Evolutionary conservation across 1,140 invertebrate genomes (phyloP), one percentile per base, ranked within the genome.

Genomic region (Cheumatopsyche charites): DNA sequence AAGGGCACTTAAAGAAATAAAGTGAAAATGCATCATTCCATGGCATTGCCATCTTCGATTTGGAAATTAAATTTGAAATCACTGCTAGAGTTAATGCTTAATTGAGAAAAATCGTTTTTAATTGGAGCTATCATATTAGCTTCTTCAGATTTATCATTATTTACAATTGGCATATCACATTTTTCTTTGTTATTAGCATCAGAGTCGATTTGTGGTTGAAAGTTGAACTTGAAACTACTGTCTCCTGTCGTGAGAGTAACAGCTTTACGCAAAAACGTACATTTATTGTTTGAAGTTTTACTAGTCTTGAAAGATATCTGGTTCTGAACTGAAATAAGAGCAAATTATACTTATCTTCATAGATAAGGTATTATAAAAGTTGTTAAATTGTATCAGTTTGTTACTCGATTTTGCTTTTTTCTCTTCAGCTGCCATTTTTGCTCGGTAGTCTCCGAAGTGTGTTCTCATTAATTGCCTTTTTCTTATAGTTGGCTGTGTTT

Each of bases 401-500:
- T 25, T 78, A 80, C 81, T 78, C 80, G 86, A 85, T 7, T 77
- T 77, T 67, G 83, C 79, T 81, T 90, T 90, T 71, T 89, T 90
- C 73, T 91, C 89, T 76, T 92, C 90, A 0, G 86, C 84, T n/a
- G 84, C 82, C 90, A 92, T 92, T 81, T 91, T 91, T 11, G 85
- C 81, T 75, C 90, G 83, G 77, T 92, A 92, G 79, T 92, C 89
- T 1, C 90, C 91, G 78, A 92, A 89, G 5, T 88, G 86, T 9
- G 86, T 85, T 74, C 89, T 84, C 91, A 92, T 92, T 63, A 90
- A 77, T 78, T 91, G 90, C 43, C 90, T 84, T 73, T 92, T 92
- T 71, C 88, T 87, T 42, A 92, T 86, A 2, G 90, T 78, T 0
- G 90, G 86, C 0, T 89, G 86, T 3, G 84, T 87, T 62, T 87